Conservation (phyloP, 2,113 vertebrate species). For the Percopsis transmontana region DNA sequence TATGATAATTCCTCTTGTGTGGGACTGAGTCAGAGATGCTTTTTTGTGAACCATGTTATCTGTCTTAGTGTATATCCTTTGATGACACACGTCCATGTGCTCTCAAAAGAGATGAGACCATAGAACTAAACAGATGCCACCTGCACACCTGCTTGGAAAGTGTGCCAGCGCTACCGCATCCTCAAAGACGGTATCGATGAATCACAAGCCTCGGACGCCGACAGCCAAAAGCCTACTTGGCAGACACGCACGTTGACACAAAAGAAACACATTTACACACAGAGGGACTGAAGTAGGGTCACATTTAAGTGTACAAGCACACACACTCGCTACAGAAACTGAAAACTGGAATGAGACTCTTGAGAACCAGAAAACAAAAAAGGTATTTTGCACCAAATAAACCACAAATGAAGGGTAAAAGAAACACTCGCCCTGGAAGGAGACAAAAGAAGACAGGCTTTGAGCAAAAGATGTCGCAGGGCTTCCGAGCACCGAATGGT, state of each 20-base stretch:
- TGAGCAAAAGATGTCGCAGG: not conserved
- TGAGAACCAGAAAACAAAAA: not conserved
- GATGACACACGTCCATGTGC: not conserved
- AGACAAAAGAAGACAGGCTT: not conserved
- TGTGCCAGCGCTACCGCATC: not conserved
- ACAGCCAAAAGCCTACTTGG: too few relatives aligned
- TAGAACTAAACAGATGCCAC: not conserved
- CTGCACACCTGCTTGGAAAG: not conserved
- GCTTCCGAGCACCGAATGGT: not conserved
- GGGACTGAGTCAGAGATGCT: slow-evolving; percentile 6
- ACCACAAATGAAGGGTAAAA: not conserved
- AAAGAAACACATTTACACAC: not conserved
- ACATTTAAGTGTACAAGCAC: too few relatives aligned
- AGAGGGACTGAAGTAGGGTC: not conserved
- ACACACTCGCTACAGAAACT: not conserved
- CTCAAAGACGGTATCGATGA: not conserved
- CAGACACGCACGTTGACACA: not conserved
- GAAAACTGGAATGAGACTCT: not conserved
- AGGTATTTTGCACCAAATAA: not conserved
- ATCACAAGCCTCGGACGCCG: too few relatives aligned
- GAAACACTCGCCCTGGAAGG: too few relatives aligned
- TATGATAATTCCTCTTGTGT: not conserved
- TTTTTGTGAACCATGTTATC: slow-evolving; percentile 9
- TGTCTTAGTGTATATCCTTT: slow-evolving; percentile 11
- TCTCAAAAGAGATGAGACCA: not conserved